Conservation (phyloP, 53 echinoderm and acorn worm species). For the Paelopatides confundens region DNA sequence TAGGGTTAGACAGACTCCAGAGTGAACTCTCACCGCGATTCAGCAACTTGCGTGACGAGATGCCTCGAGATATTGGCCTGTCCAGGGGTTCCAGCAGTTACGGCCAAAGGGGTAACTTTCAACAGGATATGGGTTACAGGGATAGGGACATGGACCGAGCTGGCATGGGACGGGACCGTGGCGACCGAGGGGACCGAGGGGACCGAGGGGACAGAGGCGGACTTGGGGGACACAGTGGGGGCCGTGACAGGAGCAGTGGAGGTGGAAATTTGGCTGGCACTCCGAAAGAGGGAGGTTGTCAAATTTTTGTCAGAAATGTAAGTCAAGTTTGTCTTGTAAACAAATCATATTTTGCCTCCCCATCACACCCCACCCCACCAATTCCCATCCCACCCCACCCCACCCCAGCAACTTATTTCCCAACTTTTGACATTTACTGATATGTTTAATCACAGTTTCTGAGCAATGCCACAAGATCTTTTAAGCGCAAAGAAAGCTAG, state of each 20-base stretch:
- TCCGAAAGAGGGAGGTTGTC: constrained; percentile 69
- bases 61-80: constrained; percentile 44
- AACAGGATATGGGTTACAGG: constrained; percentile 62
- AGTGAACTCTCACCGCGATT: constrained; percentile 15
- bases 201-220: constrained; percentile 49
- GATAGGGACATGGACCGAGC: constrained; percentile 50
- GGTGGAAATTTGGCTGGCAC: constrained; percentile 44
- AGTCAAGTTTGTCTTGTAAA: constrained; percentile 32
- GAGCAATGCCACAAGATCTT: no score
- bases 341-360: no score
- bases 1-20: constrained; percentile 47
- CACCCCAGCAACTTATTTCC: no score
- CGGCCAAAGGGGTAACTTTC: constrained; percentile 36
- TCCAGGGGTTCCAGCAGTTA: constrained; percentile 19
- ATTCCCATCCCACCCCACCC: no score
- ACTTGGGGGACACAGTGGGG: constrained; percentile 29
- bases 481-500: no score
- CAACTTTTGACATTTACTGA: no score
- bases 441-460: no score
- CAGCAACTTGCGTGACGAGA: constrained; percentile 41
- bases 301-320: constrained; percentile 94
- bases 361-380: no score
- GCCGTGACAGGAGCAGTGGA: constrained; percentile 44
- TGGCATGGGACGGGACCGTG: constrained; percentile 41
- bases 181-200: constrained; percentile 50